phyloP scores from a whole-genome alignment of 2,888 invertebrate species.

The Camponotus fellah region DNA sequence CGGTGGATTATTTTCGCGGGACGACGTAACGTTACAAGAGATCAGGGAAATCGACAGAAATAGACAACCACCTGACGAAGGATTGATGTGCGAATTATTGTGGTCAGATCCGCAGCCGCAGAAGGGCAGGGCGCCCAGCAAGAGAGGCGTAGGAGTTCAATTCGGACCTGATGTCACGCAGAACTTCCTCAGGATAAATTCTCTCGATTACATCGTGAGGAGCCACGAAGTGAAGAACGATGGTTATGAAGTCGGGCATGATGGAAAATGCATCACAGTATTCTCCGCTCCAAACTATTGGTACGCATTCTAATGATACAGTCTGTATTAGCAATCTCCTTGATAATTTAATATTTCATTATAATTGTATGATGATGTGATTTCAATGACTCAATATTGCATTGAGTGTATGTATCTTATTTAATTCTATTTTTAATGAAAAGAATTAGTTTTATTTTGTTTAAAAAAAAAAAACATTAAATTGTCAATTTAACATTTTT shows the following conservation, averaged over 20 bases:
- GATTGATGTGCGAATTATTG: conserved; percentile 98
- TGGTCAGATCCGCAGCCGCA: conserved; percentile 99
- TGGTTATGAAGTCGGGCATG: conserved; percentile 98
- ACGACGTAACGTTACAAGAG: conserved; percentile 97
- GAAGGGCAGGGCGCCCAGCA: conserved; percentile 95
- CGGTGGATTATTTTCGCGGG: conserved; percentile 98
- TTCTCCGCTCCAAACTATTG: conserved; percentile 99
- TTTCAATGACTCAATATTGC: not conserved
- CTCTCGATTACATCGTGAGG: conserved; percentile 96
- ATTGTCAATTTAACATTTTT: too few relatives aligned
- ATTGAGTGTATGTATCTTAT: too few relatives aligned
- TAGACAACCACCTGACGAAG: conserved; percentile 98
- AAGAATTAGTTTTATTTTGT: too few relatives aligned
- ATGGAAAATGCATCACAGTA: conserved; percentile 98
- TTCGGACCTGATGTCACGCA: conserved; percentile 99
- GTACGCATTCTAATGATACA: conserved; percentile 86
- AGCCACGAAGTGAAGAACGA: conserved; percentile 99
- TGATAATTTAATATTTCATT: not conserved
- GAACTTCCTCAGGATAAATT: conserved; percentile 93
- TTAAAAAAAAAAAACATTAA: too few relatives aligned
- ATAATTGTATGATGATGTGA: not conserved
- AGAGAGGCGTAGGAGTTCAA: conserved; percentile 99
- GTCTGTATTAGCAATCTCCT: not conserved
- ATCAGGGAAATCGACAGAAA: conserved; percentile 96
- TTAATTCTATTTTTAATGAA: too few relatives aligned